phyloP scores from a whole-genome alignment of 2,113 vertebrate species.

The Tachysurus vachellii region DNA sequence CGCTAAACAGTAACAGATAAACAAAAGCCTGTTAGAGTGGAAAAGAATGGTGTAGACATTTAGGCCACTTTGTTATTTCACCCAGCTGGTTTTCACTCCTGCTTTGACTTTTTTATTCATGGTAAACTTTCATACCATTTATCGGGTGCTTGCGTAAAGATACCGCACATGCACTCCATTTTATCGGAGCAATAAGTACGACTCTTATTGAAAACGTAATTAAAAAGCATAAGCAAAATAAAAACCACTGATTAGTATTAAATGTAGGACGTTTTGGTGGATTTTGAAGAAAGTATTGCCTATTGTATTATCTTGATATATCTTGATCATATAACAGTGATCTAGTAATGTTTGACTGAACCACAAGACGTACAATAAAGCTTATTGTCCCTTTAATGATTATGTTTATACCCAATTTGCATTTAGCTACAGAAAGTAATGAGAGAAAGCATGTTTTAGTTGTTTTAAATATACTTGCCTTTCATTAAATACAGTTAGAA shows the following conservation, averaged over 20 bases:
- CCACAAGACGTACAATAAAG: not conserved
- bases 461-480: not conserved
- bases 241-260: not conserved
- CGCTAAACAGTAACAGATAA: not conserved
- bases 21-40: conserved; percentile 9
- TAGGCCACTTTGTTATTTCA: not conserved
- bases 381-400: not conserved
- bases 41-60: not conserved
- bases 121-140: conserved; percentile 5
- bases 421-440: not conserved
- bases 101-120: not conserved
- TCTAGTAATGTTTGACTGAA: not conserved
- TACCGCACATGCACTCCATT: not conserved
- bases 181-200: not conserved
- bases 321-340: not conserved
- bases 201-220: not conserved
- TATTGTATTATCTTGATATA: not conserved
- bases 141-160: not conserved
- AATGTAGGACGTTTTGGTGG: not conserved
- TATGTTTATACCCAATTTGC: not conserved
- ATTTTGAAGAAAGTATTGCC: not conserved
- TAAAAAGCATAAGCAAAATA: not conserved
- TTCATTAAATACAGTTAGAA: not conserved
- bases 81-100: not conserved
- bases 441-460: not conserved